Evolutionary conservation across 2,888 invertebrate species (phyloP), one percentile per base, ranked within the genome.

Genomic region (Philhelius pedissequus): DNA sequence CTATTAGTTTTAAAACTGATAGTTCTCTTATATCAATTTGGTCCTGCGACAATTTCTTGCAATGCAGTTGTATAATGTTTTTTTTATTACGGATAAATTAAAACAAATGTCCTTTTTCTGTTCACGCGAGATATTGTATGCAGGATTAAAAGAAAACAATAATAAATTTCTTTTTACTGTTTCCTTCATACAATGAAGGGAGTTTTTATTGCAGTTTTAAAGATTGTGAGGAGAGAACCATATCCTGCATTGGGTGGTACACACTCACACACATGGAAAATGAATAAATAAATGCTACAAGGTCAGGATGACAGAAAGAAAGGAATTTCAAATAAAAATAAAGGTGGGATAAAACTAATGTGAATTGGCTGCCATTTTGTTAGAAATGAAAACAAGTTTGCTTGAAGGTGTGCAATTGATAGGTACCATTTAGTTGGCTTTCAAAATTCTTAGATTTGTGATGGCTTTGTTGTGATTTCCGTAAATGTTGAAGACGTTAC

Each of bases 81-180:
- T 48, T 48, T 48, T 13, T 25, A 25, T 48, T 56, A 13, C 56
- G 27, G 27, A 43, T 43, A 62, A 62, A 43, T 43, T 62, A 43
- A 62, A 62, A 62, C 27, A 62, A 62, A 62, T 62, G 62, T 62
- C 8, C 18, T 43, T 13, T 62, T n/a, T n/a, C n/a, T 1, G 13
- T 30, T 25, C 15, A 32, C 25, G 13, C 27, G 15, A 27, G 43
- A 18, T 43, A n/a, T n/a, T n/a, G 18, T 27, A 27, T 15, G 40
- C 22, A 58, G 25, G 38, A 58, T 43, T 62, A 62, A 62, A 43
- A 62, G 27, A 18, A 27, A 62, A 43, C 40, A 43, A 35, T 20
- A 43, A 62, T 62, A 43, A 62, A 62, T 43, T 35, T 58, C 22
- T 2, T 35, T 38, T 58, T 58, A 38, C 9, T 38, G 20, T 22